Conservation (phyloP, 1,140 invertebrate genomes). For the Scaptodrosophila lebanonensis region DNA sequence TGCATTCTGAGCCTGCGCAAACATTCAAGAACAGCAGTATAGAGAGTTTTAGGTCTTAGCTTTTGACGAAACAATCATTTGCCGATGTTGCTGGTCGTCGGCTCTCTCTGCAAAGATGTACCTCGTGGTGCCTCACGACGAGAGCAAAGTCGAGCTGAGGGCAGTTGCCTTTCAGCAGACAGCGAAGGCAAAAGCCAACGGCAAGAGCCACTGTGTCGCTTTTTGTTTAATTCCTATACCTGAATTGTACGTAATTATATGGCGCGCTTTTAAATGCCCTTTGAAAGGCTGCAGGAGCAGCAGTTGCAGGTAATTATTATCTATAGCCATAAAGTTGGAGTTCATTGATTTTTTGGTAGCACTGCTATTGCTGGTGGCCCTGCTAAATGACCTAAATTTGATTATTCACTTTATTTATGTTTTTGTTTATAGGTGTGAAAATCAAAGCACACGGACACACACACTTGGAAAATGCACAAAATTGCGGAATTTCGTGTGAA, state of each 20-base stretch:
- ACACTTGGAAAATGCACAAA: slow-evolving; percentile 18
- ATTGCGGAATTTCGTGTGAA: slow-evolving; percentile 60
- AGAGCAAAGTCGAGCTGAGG: neutral
- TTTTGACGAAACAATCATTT: neutral
- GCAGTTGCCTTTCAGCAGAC: slow-evolving; percentile 54
- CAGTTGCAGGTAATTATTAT: slow-evolving; percentile 49
- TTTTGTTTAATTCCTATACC: no score
- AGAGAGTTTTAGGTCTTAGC: no score
- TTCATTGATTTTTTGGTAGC: slow-evolving; percentile 16
- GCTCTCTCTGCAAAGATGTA: neutral
- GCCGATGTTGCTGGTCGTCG: no score
- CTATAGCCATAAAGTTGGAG: slow-evolving; percentile 14
- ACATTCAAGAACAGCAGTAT: no score
- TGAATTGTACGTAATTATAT: no score
- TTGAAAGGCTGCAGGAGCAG: no score
- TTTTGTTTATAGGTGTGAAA: slow-evolving; percentile 52
- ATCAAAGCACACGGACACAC: slow-evolving; percentile 14
- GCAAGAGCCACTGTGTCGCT: no score
- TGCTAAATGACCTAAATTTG: slow-evolving; percentile 37
- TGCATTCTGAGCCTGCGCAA: no score
- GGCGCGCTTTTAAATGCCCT: no score
- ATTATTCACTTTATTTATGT: slow-evolving; percentile 24
- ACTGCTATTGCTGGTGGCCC: slow-evolving; percentile 12
- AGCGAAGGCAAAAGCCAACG: slow-evolving; percentile 41
- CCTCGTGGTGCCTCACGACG: neutral